phyloP scores from a whole-genome alignment of 2,113 vertebrate genomes.

The Ellobius talpinus region DNA sequence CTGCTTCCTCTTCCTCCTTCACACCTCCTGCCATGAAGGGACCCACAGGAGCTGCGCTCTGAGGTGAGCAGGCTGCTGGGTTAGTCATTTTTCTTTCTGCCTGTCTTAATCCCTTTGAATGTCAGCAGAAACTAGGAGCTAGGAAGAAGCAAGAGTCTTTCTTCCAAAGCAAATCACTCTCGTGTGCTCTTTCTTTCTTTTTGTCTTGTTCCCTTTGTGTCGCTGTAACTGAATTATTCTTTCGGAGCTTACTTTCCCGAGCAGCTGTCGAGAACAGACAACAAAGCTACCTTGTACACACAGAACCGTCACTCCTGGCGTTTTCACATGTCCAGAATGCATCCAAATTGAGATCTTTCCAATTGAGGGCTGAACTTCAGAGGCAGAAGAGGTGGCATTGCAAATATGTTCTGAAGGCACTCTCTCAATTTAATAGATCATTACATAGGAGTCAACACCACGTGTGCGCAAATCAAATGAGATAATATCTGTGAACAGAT shows the following conservation, averaged over 20 bases:
- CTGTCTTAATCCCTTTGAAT: conserved; percentile 38
- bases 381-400: not conserved
- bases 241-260: not conserved
- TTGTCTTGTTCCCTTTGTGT: conserved; percentile 51
- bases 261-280: not conserved
- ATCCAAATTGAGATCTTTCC: not conserved
- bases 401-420: not conserved
- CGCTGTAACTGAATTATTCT: conserved; percentile 54
- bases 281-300: not conserved
- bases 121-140: conserved; percentile 23
- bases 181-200: not conserved
- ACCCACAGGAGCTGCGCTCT: not conserved
- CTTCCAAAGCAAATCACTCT: conserved; percentile 46
- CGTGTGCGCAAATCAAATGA: not conserved
- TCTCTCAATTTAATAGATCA: not conserved
- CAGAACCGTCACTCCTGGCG: not conserved
- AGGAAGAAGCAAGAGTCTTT: conserved; percentile 28
- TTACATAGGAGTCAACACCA: not conserved
- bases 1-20: too few species aligned
- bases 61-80: not conserved
- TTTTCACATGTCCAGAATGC: not conserved
- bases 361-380: not conserved
- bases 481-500: not conserved
- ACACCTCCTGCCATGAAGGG: rapidly evolving
- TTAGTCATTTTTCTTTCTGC: not conserved